Percentiles rank a stretch among this genome's conserved stretches.
phyloP scores from a whole-genome alignment of 1,140 invertebrate genomes.

The Mizuhopecten yessoensis region DNA sequence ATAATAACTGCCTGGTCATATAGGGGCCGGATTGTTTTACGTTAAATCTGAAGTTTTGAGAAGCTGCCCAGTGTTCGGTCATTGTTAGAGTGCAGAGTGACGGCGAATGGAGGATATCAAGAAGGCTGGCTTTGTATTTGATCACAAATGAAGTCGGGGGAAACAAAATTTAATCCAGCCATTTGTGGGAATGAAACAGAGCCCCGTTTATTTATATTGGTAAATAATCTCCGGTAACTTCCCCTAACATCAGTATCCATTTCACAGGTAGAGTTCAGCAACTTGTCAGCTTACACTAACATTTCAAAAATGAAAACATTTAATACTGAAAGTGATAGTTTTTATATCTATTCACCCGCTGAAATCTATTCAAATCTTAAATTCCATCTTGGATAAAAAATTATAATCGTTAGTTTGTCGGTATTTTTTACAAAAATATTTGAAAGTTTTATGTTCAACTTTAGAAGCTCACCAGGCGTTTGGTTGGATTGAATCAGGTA shows the following conservation, averaged over 20 bases:
- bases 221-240: conserved; percentile 1
- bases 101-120: conserved; percentile 7
- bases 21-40: neutral
- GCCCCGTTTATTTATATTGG: neutral
- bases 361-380: neutral
- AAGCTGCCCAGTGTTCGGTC: neutral
- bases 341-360: neutral
- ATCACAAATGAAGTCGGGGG: conserved; percentile 31
- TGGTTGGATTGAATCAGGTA: neutral
- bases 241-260: conserved; percentile 11
- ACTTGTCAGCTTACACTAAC: neutral
- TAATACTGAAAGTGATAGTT: neutral
- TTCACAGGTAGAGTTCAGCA: neutral
- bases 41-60: neutral
- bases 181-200: conserved; percentile 38
- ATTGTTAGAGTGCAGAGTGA: conserved; percentile 22
- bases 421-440: neutral
- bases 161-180: conserved; percentile 20
- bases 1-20: conserved; percentile 33
- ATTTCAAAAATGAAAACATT: neutral
- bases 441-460: neutral
- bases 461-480: neutral
- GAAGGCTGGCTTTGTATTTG: conserved; percentile 32
- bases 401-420: neutral
- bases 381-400: neutral